Percentiles rank a stretch among this genome's conserved stretches.
phyloP scores from a whole-genome alignment of 2,113 vertebrate species.

The Emydura subglobosa region DNA sequence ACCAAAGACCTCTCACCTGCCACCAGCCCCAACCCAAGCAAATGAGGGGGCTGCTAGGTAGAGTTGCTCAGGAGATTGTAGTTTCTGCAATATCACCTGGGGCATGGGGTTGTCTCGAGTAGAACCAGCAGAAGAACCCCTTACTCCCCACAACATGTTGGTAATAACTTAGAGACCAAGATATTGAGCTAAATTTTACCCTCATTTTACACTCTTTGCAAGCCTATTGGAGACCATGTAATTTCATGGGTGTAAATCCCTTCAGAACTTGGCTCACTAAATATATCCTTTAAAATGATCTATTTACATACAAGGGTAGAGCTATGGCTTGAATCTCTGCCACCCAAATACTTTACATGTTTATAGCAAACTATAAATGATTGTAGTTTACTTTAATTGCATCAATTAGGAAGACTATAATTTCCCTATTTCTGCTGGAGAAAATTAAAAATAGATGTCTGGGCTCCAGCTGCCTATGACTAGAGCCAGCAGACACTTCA shows the following conservation, averaged over 20 bases:
- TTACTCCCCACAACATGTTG: not conserved
- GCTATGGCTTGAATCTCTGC: not conserved
- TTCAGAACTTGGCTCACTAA: not conserved
- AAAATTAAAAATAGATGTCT: conserved; percentile 25
- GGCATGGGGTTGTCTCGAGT: not conserved
- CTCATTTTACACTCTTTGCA: not conserved
- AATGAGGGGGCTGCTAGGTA: not conserved
- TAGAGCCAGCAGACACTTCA: not conserved
- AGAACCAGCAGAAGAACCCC: not conserved
- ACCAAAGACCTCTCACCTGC: not conserved
- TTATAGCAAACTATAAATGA: not conserved
- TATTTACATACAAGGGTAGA: not conserved
- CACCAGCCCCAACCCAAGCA: not conserved
- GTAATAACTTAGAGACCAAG: not conserved
- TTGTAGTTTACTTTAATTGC: not conserved
- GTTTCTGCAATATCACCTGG: not conserved
- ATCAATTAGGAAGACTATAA: not conserved
- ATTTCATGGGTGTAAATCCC: not conserved
- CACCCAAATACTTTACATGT: not conserved
- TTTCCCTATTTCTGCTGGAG: conserved; percentile 20
- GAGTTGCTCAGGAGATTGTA: not conserved
- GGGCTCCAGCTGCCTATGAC: not conserved
- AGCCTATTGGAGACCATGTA: not conserved
- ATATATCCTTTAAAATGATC: not conserved
- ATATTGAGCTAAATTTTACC: not conserved